Evolutionary conservation across 1,140 invertebrate species (phyloP).

Genomic region (Drosophila guanche): DNA sequence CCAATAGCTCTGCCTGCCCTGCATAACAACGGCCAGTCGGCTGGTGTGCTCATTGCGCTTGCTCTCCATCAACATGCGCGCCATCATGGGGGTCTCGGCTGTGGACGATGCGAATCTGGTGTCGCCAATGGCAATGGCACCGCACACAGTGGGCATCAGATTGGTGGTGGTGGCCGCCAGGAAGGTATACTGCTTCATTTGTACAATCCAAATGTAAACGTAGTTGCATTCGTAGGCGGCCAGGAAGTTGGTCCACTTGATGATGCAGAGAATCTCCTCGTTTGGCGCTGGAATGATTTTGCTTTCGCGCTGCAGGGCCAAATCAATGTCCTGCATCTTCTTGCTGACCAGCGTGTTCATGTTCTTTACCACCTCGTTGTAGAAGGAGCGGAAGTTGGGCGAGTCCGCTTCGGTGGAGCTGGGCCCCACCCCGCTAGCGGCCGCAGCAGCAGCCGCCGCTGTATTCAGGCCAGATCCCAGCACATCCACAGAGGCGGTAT

Average conservation of each 20-base stretch:
- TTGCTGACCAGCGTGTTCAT: constrained; percentile 79
- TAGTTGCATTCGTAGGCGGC: constrained; percentile 64
- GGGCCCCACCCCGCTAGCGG: background rate
- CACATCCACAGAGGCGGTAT: constrained; percentile 22
- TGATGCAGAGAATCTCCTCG: constrained; percentile 75
- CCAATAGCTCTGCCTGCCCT: constrained; percentile 74
- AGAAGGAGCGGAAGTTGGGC: constrained; percentile 46
- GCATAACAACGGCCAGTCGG: constrained; percentile 75
- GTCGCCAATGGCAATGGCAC: constrained; percentile 68
- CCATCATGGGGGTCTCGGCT: constrained; percentile 54
- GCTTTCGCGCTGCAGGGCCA: constrained; percentile 73
- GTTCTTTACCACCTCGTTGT: constrained; percentile 70
- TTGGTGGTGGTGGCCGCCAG: constrained; percentile 72
- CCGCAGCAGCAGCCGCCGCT: constrained; percentile 11
- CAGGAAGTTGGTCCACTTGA: constrained; percentile 77
- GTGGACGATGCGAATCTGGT: constrained; percentile 47
- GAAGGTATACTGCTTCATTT: constrained; percentile 59
- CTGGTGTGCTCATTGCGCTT: constrained; percentile 53
- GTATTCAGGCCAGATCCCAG: constrained; percentile 21
- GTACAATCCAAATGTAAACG: constrained; percentile 77
- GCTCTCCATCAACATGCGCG: constrained; percentile 60
- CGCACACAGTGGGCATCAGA: constrained; percentile 68
- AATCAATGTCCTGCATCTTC: constrained; percentile 81
- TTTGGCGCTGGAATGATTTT: constrained; percentile 77
- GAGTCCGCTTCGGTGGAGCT: constrained; percentile 13